phyloP scores from a whole-genome alignment of 2,113 vertebrate genomes.

The Chloropsis hardwickii region DNA sequence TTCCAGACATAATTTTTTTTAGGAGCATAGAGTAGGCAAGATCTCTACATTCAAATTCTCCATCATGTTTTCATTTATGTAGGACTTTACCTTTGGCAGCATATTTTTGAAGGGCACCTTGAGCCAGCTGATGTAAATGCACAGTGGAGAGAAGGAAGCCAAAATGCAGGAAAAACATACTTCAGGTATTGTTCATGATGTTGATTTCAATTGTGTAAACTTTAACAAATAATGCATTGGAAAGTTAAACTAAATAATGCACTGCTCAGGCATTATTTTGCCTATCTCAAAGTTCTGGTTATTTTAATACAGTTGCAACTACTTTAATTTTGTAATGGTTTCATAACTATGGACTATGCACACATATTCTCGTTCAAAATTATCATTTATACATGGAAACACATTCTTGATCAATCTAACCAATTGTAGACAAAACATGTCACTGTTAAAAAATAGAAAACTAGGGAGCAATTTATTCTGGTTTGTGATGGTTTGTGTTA shows the following conservation, averaged over 20 bases:
- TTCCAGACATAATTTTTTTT: not conserved
- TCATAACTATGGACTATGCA: not conserved
- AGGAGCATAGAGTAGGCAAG: not conserved
- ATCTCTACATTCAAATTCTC: not conserved
- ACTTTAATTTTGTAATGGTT: not conserved
- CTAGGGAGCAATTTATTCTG: not conserved
- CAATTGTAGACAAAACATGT: not conserved
- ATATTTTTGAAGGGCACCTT: conserved; percentile 88
- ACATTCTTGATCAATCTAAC: not conserved
- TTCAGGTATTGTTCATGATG: conserved; percentile 81
- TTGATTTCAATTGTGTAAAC: not conserved
- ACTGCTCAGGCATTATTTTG: not conserved
- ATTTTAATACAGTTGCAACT: not conserved
- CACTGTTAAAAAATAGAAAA: not conserved
- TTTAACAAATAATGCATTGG: not conserved
- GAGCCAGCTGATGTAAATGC: conserved; percentile 83
- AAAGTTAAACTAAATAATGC: not conserved
- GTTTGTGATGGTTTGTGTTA: not conserved
- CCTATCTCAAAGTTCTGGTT: not conserved
- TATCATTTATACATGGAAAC: not conserved
- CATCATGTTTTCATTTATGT: not conserved
- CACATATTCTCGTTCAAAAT: not conserved
- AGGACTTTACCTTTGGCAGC: conserved; percentile 97
- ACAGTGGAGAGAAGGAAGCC: conserved; percentile 91
- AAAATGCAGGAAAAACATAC: conserved; percentile 79